Evolutionary conservation across 2,888 invertebrate genomes (phyloP).

Genomic region (Anagyrus pseudococci): DNA sequence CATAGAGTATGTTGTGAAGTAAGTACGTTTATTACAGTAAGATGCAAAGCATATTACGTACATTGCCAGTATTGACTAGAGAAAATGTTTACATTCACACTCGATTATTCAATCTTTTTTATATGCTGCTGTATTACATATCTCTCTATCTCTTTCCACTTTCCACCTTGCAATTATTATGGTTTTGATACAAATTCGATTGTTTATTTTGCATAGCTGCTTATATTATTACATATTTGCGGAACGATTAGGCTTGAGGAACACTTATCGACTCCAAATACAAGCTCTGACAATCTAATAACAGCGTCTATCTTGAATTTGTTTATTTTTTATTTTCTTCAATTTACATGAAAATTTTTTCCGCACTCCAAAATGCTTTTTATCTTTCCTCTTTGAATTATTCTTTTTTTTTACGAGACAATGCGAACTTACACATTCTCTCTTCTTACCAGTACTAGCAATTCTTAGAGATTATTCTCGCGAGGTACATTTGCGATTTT

Average conservation of each 20-base stretch:
- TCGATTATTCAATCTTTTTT: conserved; percentile 13
- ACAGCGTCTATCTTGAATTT: neutral
- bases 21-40: conserved; percentile 11
- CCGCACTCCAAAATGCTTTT: too few relatives aligned
- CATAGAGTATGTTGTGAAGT: conserved; percentile 12
- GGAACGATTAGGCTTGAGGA: too few relatives aligned
- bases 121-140: too few relatives aligned
- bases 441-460: conserved; percentile 40
- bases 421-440: conserved; percentile 27
- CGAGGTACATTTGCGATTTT: conserved; percentile 41
- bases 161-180: conserved; percentile 15
- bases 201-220: too few relatives aligned
- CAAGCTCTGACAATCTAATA: too few relatives aligned
- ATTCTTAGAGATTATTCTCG: conserved; percentile 39
- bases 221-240: too few relatives aligned
- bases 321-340: neutral
- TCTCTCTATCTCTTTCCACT: neutral
- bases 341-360: conserved; percentile 3
- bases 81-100: conserved; percentile 24
- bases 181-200: conserved; percentile 4
- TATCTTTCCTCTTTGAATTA: conserved; percentile 30
- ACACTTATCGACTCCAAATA: too few relatives aligned
- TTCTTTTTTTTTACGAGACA: too few relatives aligned
- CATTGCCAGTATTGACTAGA: conserved; percentile 35
- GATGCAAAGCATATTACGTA: conserved; percentile 6